phyloP scores from a whole-genome alignment of 2,888 invertebrate species.

The Gastracanthus pulcherrimus region DNA sequence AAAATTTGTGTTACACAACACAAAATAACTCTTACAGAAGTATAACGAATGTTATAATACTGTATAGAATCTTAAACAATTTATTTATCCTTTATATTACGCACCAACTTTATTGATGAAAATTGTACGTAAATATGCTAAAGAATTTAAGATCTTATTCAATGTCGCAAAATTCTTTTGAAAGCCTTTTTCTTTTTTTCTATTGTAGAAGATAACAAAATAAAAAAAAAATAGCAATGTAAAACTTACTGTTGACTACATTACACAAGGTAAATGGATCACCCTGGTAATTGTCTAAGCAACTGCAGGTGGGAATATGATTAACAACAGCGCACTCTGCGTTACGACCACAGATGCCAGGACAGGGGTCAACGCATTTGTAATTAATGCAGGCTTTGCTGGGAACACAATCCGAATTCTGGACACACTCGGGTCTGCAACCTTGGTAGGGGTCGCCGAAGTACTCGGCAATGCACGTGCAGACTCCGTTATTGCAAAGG shows the following conservation, averaged over 20 bases:
- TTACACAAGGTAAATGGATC: slow-evolving; percentile 79
- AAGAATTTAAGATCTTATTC: no score
- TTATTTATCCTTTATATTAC: no score
- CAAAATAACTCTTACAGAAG: no score
- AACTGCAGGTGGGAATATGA: slow-evolving; percentile 82
- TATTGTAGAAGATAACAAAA: background rate
- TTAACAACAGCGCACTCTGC: slow-evolving; percentile 88
- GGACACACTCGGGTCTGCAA: slow-evolving; percentile 89
- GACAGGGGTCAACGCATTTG: slow-evolving; percentile 90
- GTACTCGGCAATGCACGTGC: slow-evolving; percentile 75
- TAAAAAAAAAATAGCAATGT: background rate
- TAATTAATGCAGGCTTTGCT: slow-evolving; percentile 88
- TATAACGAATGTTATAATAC: no score
- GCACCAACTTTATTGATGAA: no score
- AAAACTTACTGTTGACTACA: slow-evolving; percentile 60
- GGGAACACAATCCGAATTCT: slow-evolving; percentile 87
- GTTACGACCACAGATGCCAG: slow-evolving; percentile 87
- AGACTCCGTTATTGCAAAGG: slow-evolving; percentile 79
- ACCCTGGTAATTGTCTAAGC: slow-evolving; percentile 79
- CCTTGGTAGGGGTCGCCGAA: slow-evolving; percentile 79
- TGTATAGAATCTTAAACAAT: no score
- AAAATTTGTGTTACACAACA: no score
- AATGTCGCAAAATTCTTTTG: no score
- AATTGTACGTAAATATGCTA: no score
- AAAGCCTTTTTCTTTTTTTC: no score